Conservation (phyloP, 2,888 invertebrate species). For the Crematogaster levior region DNA sequence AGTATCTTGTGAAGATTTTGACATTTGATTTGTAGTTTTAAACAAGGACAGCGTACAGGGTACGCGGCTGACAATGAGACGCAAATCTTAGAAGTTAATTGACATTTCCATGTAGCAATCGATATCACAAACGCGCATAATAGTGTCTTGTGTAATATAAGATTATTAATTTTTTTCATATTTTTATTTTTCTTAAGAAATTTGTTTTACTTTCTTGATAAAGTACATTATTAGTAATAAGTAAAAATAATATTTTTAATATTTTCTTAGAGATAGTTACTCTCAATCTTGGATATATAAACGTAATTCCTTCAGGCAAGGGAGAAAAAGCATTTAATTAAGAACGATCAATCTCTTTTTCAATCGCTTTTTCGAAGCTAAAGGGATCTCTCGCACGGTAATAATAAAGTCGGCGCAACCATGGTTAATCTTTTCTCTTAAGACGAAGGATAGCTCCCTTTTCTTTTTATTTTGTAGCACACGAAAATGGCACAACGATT, state of each 20-base stretch:
- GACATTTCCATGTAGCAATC: background rate
- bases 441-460: background rate
- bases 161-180: background rate
- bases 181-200: background rate
- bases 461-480: background rate
- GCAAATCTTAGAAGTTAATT: background rate
- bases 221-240: background rate
- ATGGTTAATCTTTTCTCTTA: slow-evolving; percentile 33
- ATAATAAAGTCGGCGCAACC: slow-evolving; percentile 29
- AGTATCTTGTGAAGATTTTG: background rate
- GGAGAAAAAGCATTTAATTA: slow-evolving; percentile 18
- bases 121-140: background rate
- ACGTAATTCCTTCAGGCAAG: slow-evolving; percentile 6
- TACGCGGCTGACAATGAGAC: background rate
- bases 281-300: background rate
- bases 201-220: background rate
- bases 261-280: background rate
- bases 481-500: slow-evolving; percentile 14
- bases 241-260: slow-evolving; percentile 27
- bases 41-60: background rate
- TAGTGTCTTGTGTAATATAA: background rate
- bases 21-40: background rate
- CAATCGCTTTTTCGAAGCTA: no score
- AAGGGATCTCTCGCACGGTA: slow-evolving; percentile 1
- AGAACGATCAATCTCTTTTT: slow-evolving; percentile 22